These are phyloP conservation scores for Hirtodrosophila duncani DNA, from an alignment of 2,888 invertebrate genomes.

Conservation along the genomic window DNA sequence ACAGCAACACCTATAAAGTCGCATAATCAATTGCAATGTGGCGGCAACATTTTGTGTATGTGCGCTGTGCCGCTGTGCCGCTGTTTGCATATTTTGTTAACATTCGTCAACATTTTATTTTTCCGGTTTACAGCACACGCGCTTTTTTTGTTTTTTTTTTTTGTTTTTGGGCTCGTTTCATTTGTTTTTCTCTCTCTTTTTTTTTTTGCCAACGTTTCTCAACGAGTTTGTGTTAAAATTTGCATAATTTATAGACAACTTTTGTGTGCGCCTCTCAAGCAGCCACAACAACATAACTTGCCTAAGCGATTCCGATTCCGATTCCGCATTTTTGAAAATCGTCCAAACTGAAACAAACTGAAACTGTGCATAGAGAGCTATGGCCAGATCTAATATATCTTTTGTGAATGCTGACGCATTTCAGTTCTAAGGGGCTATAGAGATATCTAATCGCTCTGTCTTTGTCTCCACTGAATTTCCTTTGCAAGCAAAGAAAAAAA, in stretches of 20 bases:
- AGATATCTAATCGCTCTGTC: too few species aligned
- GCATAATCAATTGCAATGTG: slow-evolving; percentile 55
- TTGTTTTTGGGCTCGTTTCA: slow-evolving; percentile 18
- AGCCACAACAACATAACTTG: slow-evolving; percentile 15
- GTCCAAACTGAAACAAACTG: too few species aligned
- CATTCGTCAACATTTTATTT: slow-evolving; percentile 57
- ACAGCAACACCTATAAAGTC: slow-evolving; percentile 16
- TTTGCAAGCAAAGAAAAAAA: slow-evolving; percentile 4
- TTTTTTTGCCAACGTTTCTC: slow-evolving; percentile 6
- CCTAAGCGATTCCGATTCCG: slow-evolving; percentile 33
- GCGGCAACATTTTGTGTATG: too few species aligned
- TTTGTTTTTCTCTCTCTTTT: slow-evolving; percentile 11
- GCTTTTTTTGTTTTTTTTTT: slow-evolving; percentile 35
- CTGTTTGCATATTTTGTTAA: slow-evolving; percentile 57
- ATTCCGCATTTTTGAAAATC: slow-evolving; percentile 38
- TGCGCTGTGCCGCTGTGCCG: too few species aligned
- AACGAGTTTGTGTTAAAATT: slow-evolving; percentile 33
- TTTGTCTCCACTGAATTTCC: slow-evolving; percentile 14
- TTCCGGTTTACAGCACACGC: slow-evolving; percentile 58
- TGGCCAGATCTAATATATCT: slow-evolving; percentile 12
- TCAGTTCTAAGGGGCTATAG: too few species aligned
- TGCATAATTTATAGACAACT: slow-evolving; percentile 49
- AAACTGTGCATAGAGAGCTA: not conserved
- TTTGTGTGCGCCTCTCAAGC: slow-evolving; percentile 25
- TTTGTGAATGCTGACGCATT: slow-evolving; percentile 6